Conservation (phyloP, 1,140 invertebrate genomes). For the Zophobas atratus region DNA sequence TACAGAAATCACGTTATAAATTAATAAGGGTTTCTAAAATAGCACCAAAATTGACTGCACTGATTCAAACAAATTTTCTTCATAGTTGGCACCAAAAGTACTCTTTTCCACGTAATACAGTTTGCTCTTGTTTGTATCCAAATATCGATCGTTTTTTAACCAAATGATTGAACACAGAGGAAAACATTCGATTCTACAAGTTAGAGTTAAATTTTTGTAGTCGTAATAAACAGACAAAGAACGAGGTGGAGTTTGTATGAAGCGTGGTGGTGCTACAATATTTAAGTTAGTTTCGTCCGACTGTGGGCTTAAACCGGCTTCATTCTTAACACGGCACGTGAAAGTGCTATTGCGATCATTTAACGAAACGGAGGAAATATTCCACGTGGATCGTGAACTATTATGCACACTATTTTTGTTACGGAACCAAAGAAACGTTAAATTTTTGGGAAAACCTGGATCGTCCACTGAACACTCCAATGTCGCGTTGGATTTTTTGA, state of each 20-base stretch:
- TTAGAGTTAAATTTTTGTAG: slow-evolving; percentile 81
- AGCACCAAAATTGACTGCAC: too few species aligned
- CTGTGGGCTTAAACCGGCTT: slow-evolving; percentile 82
- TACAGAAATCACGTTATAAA: too few species aligned
- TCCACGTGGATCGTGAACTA: slow-evolving; percentile 68
- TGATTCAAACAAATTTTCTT: too few species aligned
- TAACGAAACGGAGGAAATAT: slow-evolving; percentile 84
- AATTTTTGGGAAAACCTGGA: slow-evolving; percentile 83
- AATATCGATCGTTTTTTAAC: slow-evolving; percentile 81
- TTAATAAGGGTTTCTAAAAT: too few species aligned
- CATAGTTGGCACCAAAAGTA: too few species aligned
- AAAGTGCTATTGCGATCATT: slow-evolving; percentile 86
- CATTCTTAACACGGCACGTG: slow-evolving; percentile 87
- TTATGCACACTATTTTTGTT: slow-evolving; percentile 76
- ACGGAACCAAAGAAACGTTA: slow-evolving; percentile 79
- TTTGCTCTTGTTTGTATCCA: slow-evolving; percentile 72
- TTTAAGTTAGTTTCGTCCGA: slow-evolving; percentile 82
- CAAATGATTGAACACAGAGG: slow-evolving; percentile 88
- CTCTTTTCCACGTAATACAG: too few species aligned
- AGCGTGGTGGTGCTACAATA: slow-evolving; percentile 87
- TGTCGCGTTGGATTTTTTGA: slow-evolving; percentile 84
- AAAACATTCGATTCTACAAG: slow-evolving; percentile 90
- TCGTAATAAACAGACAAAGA: slow-evolving; percentile 81
- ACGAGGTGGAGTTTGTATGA: slow-evolving; percentile 88
- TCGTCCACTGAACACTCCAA: slow-evolving; percentile 88